phyloP scores from a whole-genome alignment of 2,888 invertebrate genomes.

The Macroteleia sp. region DNA sequence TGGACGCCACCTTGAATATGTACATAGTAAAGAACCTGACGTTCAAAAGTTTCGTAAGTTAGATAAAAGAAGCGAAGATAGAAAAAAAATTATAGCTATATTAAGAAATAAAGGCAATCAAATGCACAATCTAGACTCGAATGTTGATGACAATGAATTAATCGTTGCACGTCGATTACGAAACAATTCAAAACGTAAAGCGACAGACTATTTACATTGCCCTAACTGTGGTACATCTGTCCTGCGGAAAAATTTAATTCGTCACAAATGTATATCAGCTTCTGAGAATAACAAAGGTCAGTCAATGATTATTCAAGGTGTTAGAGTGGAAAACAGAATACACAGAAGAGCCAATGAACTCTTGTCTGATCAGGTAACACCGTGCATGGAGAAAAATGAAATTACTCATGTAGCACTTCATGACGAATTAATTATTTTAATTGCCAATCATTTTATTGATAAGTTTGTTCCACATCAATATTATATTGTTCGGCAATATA shows the following conservation, averaged over 20 bases:
- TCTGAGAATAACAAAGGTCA: neutral
- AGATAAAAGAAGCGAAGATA: neutral
- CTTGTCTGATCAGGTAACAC: neutral
- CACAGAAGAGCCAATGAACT: conserved; percentile 1
- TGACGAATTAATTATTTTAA: conserved; percentile 23
- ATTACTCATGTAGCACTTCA: neutral
- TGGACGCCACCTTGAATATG: neutral
- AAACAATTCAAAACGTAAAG: neutral
- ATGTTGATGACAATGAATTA: neutral
- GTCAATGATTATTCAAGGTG: neutral
- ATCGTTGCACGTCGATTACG: neutral
- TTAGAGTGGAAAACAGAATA: conserved; percentile 4
- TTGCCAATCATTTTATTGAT: conserved; percentile 24
- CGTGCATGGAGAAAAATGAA: conserved; percentile 15
- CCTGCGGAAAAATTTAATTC: neutral
- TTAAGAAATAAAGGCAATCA: conserved; percentile 6
- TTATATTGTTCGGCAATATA: conserved; percentile 33
- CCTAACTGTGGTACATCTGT: neutral
- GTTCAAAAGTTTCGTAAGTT: neutral
- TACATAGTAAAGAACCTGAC: neutral
- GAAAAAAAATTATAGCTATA: conserved; percentile 3
- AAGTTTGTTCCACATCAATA: conserved; percentile 34
- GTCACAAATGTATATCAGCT: conserved; percentile 1
- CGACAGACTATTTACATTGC: conserved; percentile 5
- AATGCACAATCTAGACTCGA: neutral